Base-by-base conservation (phyloP, 2,888 invertebrate genomes). In the Noctua fimbriata region DNA sequence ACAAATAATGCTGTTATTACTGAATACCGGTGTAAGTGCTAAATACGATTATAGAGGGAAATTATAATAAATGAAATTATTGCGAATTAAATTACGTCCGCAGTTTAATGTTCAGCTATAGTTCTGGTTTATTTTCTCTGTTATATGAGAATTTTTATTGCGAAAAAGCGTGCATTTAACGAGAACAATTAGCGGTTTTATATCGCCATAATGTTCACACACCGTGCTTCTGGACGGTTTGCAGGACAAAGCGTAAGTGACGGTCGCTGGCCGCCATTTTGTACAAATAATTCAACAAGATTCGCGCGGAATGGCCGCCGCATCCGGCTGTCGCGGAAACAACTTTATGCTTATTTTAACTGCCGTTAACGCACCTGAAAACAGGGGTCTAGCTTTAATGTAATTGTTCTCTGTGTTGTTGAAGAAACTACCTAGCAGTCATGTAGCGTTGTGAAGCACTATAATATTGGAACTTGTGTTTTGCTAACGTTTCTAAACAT, bases 201-300 rank as follows among this genome's bases (percentile, higher is more conserved):
- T 93, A 90, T 89, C 89, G 90, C 89, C 90, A 90, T 92, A 93
- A 94, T 89, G 91, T 89, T 90, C 88, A 88, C 90, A 90, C 92
- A 90, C 90, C 89, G 91, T 89, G 90, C 86, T 90, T 79, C 75
- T 81, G 81, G 69, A 76, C 69, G 81, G 81, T 89, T 86, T 86
- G 83, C 89, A 82, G 89, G 89, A 93, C 92, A 92, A 93, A 91
- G 91, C 90, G 91, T 92, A 92, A 92, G 92, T 93, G 92, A 92
- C 93, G 92, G 90, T 89, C 86, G 85, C 90, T 75, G 89, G 87
- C 92, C 93, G 78, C 95, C 95, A 94, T 95, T 95, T 94, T 94
- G 94, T 89, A 92, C 92, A 88, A 95, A 95, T 95, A 94, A 96
- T 95, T 96, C 93, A 95, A 92, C 92, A 94, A 94, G 95, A 94